Percentiles rank a stretch among this genome's conserved stretches.
Evolutionary conservation across 2,888 invertebrate species (phyloP).

Genomic region (Anodontia alba): DNA sequence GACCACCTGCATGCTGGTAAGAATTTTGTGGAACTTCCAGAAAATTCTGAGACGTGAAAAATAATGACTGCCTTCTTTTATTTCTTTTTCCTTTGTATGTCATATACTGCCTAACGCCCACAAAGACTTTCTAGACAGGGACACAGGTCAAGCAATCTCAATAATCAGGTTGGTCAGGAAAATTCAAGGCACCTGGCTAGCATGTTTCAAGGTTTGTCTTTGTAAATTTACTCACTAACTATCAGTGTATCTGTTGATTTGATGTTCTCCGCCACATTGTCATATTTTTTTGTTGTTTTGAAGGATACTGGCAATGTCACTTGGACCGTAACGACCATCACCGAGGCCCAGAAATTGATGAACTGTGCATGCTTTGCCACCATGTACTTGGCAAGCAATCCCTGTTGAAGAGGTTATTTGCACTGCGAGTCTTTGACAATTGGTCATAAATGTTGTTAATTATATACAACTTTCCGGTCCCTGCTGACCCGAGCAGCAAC

Average conservation of each 20-base stretch:
- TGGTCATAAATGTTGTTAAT: constrained; percentile 19
- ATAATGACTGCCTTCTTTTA: no score
- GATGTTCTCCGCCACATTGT: constrained; percentile 16
- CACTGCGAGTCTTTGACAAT: constrained; percentile 12
- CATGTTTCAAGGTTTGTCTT: no score
- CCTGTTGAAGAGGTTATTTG: constrained; percentile 49
- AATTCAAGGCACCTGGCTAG: no score
- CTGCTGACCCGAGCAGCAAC: constrained; percentile 22
- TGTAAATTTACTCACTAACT: constrained; percentile 3
- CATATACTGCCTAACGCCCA: no score
- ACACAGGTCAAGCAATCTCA: no score
- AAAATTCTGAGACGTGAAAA: no score
- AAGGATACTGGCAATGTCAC: constrained; percentile 31
- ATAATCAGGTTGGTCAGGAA: no score
- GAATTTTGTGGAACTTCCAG: no score
- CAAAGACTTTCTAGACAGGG: no score
- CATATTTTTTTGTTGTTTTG: constrained; percentile 22
- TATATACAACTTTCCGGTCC: constrained; percentile 39
- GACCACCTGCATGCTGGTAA: no score
- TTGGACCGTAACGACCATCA: constrained; percentile 37
- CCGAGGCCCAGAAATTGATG: constrained; percentile 40
- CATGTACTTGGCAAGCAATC: constrained; percentile 40
- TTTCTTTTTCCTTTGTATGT: no score
- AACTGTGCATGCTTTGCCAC: no score
- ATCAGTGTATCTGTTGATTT: constrained; percentile 21